Conservation (phyloP, 2,888 invertebrate species). For the Melanchra persicariae region DNA sequence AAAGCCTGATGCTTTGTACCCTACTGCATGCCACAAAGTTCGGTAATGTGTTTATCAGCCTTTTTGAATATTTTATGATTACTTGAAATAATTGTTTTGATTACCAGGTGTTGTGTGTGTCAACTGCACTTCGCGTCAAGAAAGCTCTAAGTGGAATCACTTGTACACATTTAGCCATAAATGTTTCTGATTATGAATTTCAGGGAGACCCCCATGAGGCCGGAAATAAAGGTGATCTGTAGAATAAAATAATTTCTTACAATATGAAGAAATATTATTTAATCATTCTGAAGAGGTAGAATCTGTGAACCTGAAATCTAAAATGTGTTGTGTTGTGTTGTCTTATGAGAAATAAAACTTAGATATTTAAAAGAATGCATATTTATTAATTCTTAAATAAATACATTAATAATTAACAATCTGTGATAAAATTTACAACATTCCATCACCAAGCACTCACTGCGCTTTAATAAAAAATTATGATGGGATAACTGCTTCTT, state of each 20-base stretch:
- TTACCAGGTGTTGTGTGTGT: conserved; percentile 71
- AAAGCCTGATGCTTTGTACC: no score
- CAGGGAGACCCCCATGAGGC: conserved; percentile 24
- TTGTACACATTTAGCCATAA: conserved; percentile 66
- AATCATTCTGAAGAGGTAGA: no score
- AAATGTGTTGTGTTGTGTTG: no score
- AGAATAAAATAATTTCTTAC: not conserved
- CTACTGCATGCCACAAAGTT: no score
- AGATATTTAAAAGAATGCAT: conserved; percentile 79
- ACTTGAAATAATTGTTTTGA: not conserved
- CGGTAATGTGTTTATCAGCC: no score
- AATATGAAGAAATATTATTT: no score
- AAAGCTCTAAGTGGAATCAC: conserved; percentile 70
- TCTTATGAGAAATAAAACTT: conserved; percentile 37
- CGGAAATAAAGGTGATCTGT: no score
- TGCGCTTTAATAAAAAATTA: conserved; percentile 57
- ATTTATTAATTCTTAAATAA: conserved; percentile 87
- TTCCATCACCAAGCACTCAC: conserved; percentile 80
- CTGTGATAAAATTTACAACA: conserved; percentile 84
- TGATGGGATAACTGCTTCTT: conserved; percentile 50
- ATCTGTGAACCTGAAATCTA: not conserved
- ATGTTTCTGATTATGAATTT: conserved; percentile 24
- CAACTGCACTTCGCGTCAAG: conserved; percentile 72
- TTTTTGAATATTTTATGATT: no score
- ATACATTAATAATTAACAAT: conserved; percentile 81